Percentiles rank a stretch among this genome's conserved stretches.
Evolutionary conservation across 2,797 vertebrate genomes (phyloP).

Genomic region (Malurus leucopterus): DNA sequence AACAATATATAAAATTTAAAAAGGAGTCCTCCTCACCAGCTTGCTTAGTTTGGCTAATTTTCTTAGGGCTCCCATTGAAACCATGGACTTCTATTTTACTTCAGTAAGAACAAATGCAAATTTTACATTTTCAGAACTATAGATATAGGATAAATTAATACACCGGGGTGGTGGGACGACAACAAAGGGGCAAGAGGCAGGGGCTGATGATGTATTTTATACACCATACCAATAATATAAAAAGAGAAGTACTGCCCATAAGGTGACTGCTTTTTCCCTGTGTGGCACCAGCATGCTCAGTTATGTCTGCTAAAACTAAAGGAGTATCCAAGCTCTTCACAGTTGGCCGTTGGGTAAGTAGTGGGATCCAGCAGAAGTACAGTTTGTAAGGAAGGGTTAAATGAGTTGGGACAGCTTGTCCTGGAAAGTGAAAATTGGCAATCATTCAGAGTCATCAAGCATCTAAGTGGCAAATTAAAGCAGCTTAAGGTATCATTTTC

Average conservation of each 20-base stretch:
- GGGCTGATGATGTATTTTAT: background rate
- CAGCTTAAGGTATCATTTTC: background rate
- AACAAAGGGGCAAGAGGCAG: background rate
- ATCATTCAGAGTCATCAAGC: background rate
- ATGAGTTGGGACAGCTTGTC: background rate
- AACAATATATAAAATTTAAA: rapidly evolving
- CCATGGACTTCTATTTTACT: background rate
- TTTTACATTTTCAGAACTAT: background rate
- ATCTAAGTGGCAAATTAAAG: background rate
- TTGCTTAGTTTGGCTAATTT: background rate
- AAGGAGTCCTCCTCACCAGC: background rate
- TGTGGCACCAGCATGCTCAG: background rate
- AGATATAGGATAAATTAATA: background rate
- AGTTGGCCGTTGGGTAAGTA: background rate
- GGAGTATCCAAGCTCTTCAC: background rate
- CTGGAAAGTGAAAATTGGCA: background rate
- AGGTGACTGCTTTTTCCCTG: background rate
- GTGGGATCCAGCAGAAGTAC: background rate
- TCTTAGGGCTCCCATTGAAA: background rate
- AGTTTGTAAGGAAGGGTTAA: background rate
- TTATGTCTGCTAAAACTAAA: background rate
- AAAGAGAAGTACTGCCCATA: background rate
- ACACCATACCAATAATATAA: background rate
- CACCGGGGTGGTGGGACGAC: rapidly evolving
- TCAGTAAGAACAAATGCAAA: background rate